phyloP scores from a whole-genome alignment of 2,797 vertebrate species.

The Clarias fuscus region DNA sequence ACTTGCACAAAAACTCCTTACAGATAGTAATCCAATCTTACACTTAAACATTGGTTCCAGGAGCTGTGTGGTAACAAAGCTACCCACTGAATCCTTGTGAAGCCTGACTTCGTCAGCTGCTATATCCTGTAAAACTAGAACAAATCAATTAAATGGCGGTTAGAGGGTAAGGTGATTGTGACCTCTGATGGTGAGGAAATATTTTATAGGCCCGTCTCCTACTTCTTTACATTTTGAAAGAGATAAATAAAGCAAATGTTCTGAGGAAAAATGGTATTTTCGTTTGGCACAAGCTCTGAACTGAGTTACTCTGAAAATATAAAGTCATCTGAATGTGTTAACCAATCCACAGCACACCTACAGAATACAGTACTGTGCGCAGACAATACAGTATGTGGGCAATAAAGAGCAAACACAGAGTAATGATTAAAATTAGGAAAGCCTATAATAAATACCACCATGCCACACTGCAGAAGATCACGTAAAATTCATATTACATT shows the following conservation, averaged over 20 bases:
- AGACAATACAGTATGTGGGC: background rate
- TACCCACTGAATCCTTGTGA: background rate
- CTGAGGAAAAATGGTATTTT: background rate
- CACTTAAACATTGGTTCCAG: no score
- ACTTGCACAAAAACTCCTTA: background rate
- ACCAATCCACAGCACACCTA: background rate
- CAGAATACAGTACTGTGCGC: background rate
- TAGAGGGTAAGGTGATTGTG: background rate
- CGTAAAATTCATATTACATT: no score
- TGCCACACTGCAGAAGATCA: no score
- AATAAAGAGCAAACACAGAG: background rate
- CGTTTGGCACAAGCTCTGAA: background rate
- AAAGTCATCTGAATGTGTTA: background rate
- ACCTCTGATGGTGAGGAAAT: background rate
- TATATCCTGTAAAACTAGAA: background rate
- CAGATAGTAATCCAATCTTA: background rate
- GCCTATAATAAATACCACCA: background rate
- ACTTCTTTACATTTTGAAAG: background rate
- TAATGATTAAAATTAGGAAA: background rate
- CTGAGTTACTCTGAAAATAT: background rate
- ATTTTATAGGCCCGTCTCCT: background rate
- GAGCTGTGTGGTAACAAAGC: no score
- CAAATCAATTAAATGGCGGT: background rate
- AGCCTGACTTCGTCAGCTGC: background rate
- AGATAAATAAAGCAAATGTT: background rate